Percentiles rank a stretch among this genome's conserved stretches.
Conservation (phyloP, 2,113 vertebrate species). For the Ictalurus furcatus region DNA sequence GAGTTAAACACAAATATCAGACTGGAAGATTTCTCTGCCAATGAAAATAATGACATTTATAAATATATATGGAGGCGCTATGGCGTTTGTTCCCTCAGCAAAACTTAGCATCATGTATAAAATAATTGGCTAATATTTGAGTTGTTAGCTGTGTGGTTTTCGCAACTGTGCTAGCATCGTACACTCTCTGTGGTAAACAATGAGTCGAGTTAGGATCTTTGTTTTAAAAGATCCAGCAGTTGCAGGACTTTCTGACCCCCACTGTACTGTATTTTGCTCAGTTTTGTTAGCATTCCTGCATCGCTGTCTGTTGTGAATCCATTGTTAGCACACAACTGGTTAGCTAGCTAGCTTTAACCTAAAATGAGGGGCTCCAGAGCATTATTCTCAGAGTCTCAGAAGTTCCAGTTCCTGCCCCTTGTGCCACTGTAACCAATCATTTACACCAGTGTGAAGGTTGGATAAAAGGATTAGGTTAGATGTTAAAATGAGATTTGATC, state of each 20-base stretch:
- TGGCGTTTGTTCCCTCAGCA: neutral
- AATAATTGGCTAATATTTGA: neutral
- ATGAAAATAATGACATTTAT: neutral
- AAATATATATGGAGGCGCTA: neutral
- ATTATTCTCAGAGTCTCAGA: neutral
- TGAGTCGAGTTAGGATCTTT: neutral
- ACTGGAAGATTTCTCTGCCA: neutral
- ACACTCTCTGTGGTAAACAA: neutral
- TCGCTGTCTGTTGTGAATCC: neutral
- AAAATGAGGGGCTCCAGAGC: neutral
- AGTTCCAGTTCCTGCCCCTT: neutral
- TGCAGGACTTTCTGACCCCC: neutral
- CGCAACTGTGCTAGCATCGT: neutral
- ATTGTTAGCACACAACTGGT: neutral
- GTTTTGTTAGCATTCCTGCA: neutral
- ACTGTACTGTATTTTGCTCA: neutral
- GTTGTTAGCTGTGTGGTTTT: neutral
- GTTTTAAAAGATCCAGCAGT: neutral
- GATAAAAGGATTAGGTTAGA: neutral
- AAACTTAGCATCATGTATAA: neutral
- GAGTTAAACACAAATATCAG: constrained; percentile 1
- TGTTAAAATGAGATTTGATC: neutral
- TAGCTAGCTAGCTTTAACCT: neutral
- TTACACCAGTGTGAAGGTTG: neutral
- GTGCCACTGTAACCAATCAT: neutral